Conservation (phyloP, 2,113 vertebrate species). For the Australoheros scitulus region DNA sequence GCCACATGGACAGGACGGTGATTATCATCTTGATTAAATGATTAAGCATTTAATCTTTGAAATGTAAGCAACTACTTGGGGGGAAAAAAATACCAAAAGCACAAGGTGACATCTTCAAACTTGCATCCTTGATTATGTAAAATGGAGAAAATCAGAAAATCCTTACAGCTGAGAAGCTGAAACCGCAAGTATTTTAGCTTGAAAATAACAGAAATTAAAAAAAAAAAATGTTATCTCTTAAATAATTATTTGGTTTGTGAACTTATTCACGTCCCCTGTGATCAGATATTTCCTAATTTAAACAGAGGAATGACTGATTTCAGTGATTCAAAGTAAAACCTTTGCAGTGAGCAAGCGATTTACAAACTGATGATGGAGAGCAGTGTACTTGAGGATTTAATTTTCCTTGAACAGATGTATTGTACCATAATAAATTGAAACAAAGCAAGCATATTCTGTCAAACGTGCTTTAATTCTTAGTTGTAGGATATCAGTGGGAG, state of each 20-base stretch:
- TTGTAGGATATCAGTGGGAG: background rate
- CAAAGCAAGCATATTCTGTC: background rate
- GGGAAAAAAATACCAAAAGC: background rate
- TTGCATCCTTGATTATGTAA: background rate
- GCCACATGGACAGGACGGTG: background rate
- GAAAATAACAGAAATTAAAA: no score
- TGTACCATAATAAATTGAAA: background rate
- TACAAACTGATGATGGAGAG: background rate
- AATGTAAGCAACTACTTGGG: background rate
- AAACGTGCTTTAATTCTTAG: slow-evolving; percentile 1
- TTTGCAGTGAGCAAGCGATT: background rate
- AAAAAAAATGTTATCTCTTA: no score
- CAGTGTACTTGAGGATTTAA: no score
- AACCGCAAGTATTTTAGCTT: background rate
- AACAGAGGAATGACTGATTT: background rate
- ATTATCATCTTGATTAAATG: background rate
- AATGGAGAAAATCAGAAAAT: background rate
- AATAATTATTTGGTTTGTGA: background rate
- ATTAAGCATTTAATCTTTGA: background rate
- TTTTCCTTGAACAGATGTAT: background rate
- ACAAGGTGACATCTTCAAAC: background rate
- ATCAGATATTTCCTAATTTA: slow-evolving; percentile 4
- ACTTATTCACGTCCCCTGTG: background rate
- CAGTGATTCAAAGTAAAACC: background rate
- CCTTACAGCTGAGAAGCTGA: background rate